Base-by-base conservation (phyloP, 2,797 vertebrate species). In the Eulemur coronatus region DNA sequence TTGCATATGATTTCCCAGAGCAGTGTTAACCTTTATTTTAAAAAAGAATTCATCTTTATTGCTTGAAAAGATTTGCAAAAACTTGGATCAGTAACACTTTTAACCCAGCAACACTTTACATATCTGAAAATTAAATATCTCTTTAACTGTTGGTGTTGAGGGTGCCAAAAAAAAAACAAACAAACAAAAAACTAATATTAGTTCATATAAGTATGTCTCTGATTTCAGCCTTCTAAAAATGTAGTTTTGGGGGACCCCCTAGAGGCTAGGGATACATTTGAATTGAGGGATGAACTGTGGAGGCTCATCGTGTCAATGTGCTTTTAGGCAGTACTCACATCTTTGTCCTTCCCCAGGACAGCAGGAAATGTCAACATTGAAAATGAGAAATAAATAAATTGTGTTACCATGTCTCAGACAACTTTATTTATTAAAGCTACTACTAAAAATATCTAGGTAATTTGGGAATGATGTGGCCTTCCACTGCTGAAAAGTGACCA, bases 11-110 rank as follows among this genome's bases (percentile, higher is more conserved):
- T 95, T 96, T 96, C 79, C 30, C 50, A 95, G 3, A 35, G 11
- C 52, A 70, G 13, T 84, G 3, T 95, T 94, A 81, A 63, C 30
- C 30, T 87, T 92, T 69, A 50, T 88, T 96, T 94, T 8, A 48
- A 50, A 70, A 79, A 94, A 30, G 22, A 75, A 59, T 72, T 5
- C 7, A 35, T 84, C 4, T 84, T 88, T 78, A 73, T 90, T 85
- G 18, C 28, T 91, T 84, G 35, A 87, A 69, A 0, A 76, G 24
- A 90, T 94, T 81, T 76, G 63, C 26, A 43, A 79, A 69, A 48
- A 59, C 46, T 57, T 67, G 5, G 13, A 50, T n/a, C 24, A 65
- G 11, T 82, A 41, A 79, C 17, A 88, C 28, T 10, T 94, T 73
- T 75, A 76, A 76, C 10, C 52, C 52, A 76, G 33, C 8, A 65